Evolutionary conservation across 1,140 invertebrate species (phyloP), one percentile per base, ranked within the genome.

Genomic region (Melanaphis sacchari): DNA sequence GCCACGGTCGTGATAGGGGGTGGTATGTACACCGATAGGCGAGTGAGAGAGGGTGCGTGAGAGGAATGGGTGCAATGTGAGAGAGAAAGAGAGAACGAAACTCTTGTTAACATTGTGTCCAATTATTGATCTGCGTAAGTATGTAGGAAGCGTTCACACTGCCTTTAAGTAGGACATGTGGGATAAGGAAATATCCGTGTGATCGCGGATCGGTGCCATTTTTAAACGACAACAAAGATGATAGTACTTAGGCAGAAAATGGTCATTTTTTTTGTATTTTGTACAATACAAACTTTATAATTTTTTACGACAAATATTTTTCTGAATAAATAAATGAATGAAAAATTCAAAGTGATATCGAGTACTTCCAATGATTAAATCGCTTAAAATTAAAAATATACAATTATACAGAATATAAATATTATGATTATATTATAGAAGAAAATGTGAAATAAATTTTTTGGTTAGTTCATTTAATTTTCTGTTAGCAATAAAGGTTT

Each of bases 51-150:
- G 41, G 90, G 66, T 11, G 41, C 36, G 24, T 21, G 81, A 40
- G 91, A 38, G 91, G 40, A 21, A 82, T 22, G 81, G 90, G 66
- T 46, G 41, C 90, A 76, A 49, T 49, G 41, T 31, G 66, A 52
- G n/a, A 49, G 43, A 87, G 40, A 15, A 66, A 22, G 90, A 49
- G 90, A 40, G 91, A 92, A 26, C 66, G 91, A 54, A 84, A 93
- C 91, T 93, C 91, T 93, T 93, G 91, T 93, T 93, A 93, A 93
- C 91, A 93, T 93, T 93, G 91, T 93, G 91, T 93, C 91, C 91
- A 93, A 93, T 93, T 93, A 93, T 93, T 93, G 91, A 93, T 93
- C 91, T 93, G 91, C 81, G 91, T 93, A 93, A 93, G 91, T 93
- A 93, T 93, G 91, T 93, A 93, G 91, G 91, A 93, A 84, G 91